phyloP scores from a whole-genome alignment of 2,113 vertebrate species.

The Heterocephalus glaber region DNA sequence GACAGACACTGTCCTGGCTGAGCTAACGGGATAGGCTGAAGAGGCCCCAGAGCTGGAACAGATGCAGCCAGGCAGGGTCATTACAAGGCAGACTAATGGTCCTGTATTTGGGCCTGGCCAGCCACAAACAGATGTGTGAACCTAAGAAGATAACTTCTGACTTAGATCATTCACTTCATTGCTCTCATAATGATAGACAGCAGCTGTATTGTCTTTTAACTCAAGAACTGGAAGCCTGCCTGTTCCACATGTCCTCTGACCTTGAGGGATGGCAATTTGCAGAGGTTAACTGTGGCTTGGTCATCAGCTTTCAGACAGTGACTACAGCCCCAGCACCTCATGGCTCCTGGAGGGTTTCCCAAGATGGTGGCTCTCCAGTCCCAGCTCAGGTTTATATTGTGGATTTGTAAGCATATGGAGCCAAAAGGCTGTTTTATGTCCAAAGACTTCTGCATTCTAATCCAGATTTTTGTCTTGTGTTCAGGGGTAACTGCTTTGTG shows the following conservation, averaged over 20 bases:
- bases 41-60: neutral
- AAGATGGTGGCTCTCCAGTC: neutral
- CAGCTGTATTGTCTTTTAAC: neutral
- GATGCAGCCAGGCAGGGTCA: neutral
- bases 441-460: neutral
- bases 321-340: neutral
- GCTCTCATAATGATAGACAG: neutral
- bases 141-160: neutral
- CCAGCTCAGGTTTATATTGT: neutral
- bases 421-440: neutral
- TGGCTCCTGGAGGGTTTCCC: neutral
- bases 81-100: neutral
- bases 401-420: neutral
- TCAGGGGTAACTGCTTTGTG: neutral
- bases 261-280: neutral
- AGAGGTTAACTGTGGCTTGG: neutral
- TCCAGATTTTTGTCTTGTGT: neutral
- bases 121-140: neutral
- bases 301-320: neutral
- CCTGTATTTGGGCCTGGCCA: neutral
- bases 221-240: neutral
- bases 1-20: neutral
- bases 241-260: neutral
- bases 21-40: fast-evolving
- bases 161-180: neutral